These are phyloP conservation scores for Brachyhypopomus occidentalis DNA, from an alignment of 2,113 vertebrate genomes.

Conservation along the genomic window DNA sequence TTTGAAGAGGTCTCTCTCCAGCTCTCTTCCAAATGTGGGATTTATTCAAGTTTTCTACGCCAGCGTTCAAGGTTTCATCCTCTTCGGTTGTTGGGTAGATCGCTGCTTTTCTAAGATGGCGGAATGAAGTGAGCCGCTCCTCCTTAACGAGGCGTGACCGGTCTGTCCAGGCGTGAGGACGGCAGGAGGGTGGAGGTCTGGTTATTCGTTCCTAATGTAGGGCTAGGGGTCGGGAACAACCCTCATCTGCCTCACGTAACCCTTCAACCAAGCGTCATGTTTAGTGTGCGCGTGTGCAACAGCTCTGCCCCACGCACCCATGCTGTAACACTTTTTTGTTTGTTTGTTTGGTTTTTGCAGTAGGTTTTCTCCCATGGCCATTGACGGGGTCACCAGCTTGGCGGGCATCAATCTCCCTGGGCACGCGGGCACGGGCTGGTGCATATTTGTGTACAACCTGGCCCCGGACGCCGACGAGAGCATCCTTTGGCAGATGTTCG, in stretches of 20 bases:
- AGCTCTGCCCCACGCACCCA: background rate
- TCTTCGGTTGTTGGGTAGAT: too few relatives aligned
- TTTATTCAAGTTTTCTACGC: too few relatives aligned
- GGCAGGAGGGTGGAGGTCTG: too few relatives aligned
- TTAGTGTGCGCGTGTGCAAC: background rate
- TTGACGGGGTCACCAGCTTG: conserved; percentile 97
- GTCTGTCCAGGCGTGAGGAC: too few relatives aligned
- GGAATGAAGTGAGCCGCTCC: too few relatives aligned
- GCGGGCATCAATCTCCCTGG: conserved; percentile 98
- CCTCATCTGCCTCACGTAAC: conserved; percentile 39
- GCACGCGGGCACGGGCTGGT: conserved; percentile 95
- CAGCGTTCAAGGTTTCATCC: too few relatives aligned
- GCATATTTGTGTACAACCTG: conserved; percentile 99
- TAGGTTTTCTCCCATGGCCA: conserved; percentile 97
- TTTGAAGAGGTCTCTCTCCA: too few relatives aligned
- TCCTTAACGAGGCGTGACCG: too few relatives aligned
- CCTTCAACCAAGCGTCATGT: background rate
- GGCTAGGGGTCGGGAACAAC: too few relatives aligned
- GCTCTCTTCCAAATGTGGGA: too few relatives aligned
- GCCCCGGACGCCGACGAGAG: conserved; percentile 97
- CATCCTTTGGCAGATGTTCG: conserved; percentile 99
- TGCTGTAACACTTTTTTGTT: background rate
- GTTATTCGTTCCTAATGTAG: too few relatives aligned
- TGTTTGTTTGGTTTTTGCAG: conserved; percentile 63
- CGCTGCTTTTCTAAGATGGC: too few relatives aligned